Base-by-base conservation (phyloP, 2,797 vertebrate species). In the Takifugu ocellatus region DNA sequence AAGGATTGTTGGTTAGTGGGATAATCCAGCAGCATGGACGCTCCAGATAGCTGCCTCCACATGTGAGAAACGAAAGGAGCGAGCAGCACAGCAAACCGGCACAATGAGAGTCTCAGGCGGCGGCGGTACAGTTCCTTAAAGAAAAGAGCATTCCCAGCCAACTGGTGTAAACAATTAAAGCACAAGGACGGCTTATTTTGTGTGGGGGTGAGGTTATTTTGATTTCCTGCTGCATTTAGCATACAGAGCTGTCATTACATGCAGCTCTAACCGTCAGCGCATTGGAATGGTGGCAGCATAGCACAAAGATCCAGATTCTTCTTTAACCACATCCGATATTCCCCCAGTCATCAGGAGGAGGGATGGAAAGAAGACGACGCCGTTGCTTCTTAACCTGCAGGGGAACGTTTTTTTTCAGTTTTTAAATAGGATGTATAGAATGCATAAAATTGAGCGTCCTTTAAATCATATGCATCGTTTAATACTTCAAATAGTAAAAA, bases 1-100 rank as follows among this genome's bases (percentile, higher is more conserved):
- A 88, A 82, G 79, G 88, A 90, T 85, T 91, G 84, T 75, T 88
- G 83, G 80, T 86, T 85, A 84, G 86, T 71, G 73, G 87, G 80
- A 83, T 89, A 89, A 91, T 90, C 83, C 86, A 77, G 53, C 75
- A 10, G 79, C 67, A 68, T 90, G 87, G 81, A 84, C 66, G 77
- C 77, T 78, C 64, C 81, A 88, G 85, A 91, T 90, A 91, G 84
- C 86, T 86, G 80, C 82, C 78, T 84, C 75, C 79, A 84, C 74
- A 85, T 79, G 66, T 52, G 64, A 67, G 66, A 49, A 79, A 70
- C 60, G 68, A 72, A 78, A 52, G 74, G 67, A 51, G 72, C 68
- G 14, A 84, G 74, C 76, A 63, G 71, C 57, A 47, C 56, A 62
- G 61, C 54, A 72, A n/a, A 54, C 54, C 53, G 61, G 57, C 61